Evolutionary conservation across 2,113 vertebrate genomes (phyloP).

Genomic region (Pica pica): DNA sequence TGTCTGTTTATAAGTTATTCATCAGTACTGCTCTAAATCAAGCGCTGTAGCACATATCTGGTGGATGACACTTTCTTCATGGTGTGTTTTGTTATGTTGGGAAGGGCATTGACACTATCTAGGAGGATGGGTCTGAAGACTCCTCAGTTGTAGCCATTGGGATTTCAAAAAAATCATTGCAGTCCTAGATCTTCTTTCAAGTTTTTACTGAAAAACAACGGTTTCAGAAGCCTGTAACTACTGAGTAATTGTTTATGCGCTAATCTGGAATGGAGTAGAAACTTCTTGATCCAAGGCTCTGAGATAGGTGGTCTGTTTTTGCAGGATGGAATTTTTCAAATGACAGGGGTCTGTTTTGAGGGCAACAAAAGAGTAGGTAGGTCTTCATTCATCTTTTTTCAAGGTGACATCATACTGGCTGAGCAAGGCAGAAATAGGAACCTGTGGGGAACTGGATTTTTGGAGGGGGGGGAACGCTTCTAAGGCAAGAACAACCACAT

Average conservation of each 20-base stretch:
- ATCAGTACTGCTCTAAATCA: not conserved
- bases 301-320: not conserved
- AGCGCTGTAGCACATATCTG: accelerated
- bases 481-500: not conserved
- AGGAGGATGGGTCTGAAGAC: not conserved
- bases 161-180: not conserved
- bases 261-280: not conserved
- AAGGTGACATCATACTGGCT: not conserved
- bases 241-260: not conserved
- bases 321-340: not conserved
- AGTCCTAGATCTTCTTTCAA: not conserved
- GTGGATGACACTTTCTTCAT: not conserved
- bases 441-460: not conserved
- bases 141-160: accelerated
- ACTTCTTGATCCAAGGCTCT: not conserved
- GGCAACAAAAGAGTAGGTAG: not conserved
- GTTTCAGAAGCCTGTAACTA: not conserved
- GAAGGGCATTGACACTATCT: not conserved
- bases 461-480: not conserved
- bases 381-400: not conserved
- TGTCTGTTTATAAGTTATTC: not conserved
- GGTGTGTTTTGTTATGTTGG: not conserved
- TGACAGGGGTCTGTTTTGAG: not conserved
- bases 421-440: not conserved
- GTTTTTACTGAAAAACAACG: not conserved